Evolutionary conservation across 2,113 vertebrate species (phyloP).

Genomic region (Galbula dea): DNA sequence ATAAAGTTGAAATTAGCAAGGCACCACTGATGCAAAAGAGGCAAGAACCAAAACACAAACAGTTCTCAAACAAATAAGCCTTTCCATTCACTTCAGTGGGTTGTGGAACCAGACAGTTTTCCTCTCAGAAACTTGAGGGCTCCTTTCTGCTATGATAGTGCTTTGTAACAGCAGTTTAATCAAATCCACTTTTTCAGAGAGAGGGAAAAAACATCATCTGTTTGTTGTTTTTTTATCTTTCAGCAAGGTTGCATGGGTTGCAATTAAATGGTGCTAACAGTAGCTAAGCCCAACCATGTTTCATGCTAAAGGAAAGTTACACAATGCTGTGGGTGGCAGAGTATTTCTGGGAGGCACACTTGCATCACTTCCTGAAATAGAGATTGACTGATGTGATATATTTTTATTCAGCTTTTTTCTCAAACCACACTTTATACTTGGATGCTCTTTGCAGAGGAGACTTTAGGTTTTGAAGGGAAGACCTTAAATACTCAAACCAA

Average conservation of each 20-base stretch:
- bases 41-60: neutral
- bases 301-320: neutral
- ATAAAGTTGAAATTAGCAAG: neutral
- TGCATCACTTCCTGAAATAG: slow-evolving; percentile 48
- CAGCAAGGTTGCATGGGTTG: neutral
- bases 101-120: neutral
- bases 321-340: slow-evolving; percentile 43
- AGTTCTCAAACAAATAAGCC: neutral
- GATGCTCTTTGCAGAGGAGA: neutral
- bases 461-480: neutral
- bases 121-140: neutral
- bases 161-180: neutral
- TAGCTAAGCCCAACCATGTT: neutral
- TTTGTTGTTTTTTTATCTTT: neutral
- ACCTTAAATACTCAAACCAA: neutral
- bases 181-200: neutral
- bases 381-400: neutral
- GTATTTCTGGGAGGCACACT: neutral
- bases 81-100: neutral
- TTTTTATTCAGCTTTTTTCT: neutral
- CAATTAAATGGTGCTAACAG: neutral
- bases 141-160: rapidly evolving
- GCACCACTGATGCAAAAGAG: neutral
- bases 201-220: neutral
- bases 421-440: neutral